Evolutionary conservation across 2,113 vertebrate genomes (phyloP), one percentile per base, ranked within the genome.

Genomic region (Zeus faber): DNA sequence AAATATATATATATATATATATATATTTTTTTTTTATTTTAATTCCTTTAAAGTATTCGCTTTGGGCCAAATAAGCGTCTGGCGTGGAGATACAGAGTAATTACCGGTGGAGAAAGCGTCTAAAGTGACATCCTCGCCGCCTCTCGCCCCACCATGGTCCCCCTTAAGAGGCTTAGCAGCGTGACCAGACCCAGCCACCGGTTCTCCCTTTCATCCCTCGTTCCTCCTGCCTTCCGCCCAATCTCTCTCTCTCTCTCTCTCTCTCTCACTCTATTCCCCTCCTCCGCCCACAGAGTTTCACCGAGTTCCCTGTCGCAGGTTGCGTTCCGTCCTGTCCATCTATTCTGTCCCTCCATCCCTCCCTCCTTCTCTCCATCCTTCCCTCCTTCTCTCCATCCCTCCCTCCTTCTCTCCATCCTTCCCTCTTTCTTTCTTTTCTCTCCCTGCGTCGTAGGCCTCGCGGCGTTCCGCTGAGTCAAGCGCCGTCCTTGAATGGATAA

Each of bases 141-240:
- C 62, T 74, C 64, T 63, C 24, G n/a, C 60, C 60, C 60, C 5
- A 47, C 40, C 76, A 79, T 72, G 68, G 76, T 76, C 76, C 58
- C 57, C 58, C 60, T n/a, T 79, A 83, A 83, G 77, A 72, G 66
- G 80, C 70, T 85, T 83, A 84, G n/a, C 67, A 47, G 63, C 66
- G 27, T 72, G 70, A 77, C 76, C n/a, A n/a, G n/a, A n/a, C n/a
- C n/a, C n/a, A n/a, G n/a, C n/a, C n/a, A n/a, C n/a, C n/a, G 58
- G 61, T 20, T 57, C 31, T 40, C n/a, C n/a, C 53, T n/a, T n/a
- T n/a, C n/a, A n/a, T n/a, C n/a, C n/a, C n/a, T n/a, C n/a, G n/a
- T n/a, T n/a, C n/a, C n/a, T 29, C 23, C 70, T 6, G 2, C 25
- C n/a, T 31, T 27, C n/a, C n/a, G n/a, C n/a, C n/a, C n/a, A n/a